A percentile compares a stretch with the other conserved stretches of the same genome.
phyloP scores from a whole-genome alignment of 1,140 invertebrate species.

The Panagrolaimus sp. region DNA sequence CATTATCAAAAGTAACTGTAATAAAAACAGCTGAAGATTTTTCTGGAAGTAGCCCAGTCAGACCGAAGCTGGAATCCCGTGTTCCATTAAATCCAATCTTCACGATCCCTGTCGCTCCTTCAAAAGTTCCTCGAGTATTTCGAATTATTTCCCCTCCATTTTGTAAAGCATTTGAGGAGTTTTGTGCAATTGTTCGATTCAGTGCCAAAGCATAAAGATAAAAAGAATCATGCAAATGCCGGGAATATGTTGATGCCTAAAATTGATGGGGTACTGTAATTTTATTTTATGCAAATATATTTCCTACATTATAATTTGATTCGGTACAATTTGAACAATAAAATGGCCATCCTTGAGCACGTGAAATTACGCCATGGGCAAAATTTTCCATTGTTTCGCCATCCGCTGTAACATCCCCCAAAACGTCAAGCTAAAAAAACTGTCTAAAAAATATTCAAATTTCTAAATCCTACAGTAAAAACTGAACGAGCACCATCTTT shows the following conservation, averaged over 20 bases:
- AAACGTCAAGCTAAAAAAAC: slow-evolving; percentile 23
- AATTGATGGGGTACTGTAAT: neutral
- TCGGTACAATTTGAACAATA: slow-evolving; percentile 35
- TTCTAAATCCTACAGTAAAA: neutral
- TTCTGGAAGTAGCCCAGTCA: neutral
- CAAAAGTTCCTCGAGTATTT: neutral
- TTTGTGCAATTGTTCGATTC: neutral
- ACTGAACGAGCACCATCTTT: neutral
- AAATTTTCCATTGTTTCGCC: slow-evolving; percentile 24
- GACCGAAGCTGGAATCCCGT: neutral
- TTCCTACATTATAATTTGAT: slow-evolving; percentile 1
- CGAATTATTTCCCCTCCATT: neutral
- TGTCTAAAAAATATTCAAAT: neutral
- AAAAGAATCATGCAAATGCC: neutral
- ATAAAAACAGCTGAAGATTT: neutral
- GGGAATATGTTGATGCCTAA: neutral
- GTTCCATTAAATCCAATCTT: neutral
- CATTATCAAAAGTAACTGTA: neutral
- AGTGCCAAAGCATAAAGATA: slow-evolving; percentile 40
- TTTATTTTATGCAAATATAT: neutral
- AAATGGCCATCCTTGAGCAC: slow-evolving; percentile 41
- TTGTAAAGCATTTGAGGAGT: neutral
- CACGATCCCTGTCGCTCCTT: neutral
- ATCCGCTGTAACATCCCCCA: slow-evolving; percentile 9
- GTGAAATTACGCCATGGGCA: slow-evolving; percentile 19